These are phyloP conservation scores for Lamproptera curius DNA, from an alignment of 2,888 invertebrate species.

Conservation along the genomic window DNA sequence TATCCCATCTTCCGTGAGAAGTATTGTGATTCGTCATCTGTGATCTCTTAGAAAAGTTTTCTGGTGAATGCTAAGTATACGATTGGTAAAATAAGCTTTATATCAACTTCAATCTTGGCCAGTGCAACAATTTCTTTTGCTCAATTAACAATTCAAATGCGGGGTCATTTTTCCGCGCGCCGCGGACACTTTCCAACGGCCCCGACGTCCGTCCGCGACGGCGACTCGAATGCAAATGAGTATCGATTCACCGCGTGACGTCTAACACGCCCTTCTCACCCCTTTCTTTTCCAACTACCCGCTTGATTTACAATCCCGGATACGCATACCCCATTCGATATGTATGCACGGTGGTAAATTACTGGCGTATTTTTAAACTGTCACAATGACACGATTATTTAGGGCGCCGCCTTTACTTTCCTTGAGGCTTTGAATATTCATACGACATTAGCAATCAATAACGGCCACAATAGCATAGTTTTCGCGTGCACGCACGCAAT, in stretches of 20 bases:
- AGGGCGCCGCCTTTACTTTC: constrained; percentile 71
- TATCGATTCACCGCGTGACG: constrained; percentile 70
- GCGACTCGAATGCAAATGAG: constrained; percentile 72
- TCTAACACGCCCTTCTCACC: constrained; percentile 72
- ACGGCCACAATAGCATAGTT: constrained; percentile 72
- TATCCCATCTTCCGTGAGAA: too few species aligned
- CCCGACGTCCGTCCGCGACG: constrained; percentile 66
- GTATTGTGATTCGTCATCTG: too few species aligned
- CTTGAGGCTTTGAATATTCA: constrained; percentile 75
- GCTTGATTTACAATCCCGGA: constrained; percentile 73
- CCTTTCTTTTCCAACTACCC: constrained; percentile 72
- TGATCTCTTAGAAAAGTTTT: too few species aligned
- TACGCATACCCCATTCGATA: constrained; percentile 61
- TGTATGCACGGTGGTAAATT: constrained; percentile 51
- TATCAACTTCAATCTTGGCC: constrained; percentile 52
- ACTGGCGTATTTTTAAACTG: constrained; percentile 64
- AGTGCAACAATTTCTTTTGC: constrained; percentile 71
- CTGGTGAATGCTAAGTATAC: too few species aligned
- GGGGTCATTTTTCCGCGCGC: constrained; percentile 58
- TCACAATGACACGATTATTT: constrained; percentile 75
- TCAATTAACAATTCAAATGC: constrained; percentile 73
- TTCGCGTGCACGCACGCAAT: constrained; percentile 76
- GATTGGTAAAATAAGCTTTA: too few species aligned
- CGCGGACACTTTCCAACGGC: constrained; percentile 70
- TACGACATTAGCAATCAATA: constrained; percentile 76